Evolutionary conservation across 1,140 invertebrate species (phyloP), one percentile per base, ranked within the genome.

Genomic region (Neelides sp.): DNA sequence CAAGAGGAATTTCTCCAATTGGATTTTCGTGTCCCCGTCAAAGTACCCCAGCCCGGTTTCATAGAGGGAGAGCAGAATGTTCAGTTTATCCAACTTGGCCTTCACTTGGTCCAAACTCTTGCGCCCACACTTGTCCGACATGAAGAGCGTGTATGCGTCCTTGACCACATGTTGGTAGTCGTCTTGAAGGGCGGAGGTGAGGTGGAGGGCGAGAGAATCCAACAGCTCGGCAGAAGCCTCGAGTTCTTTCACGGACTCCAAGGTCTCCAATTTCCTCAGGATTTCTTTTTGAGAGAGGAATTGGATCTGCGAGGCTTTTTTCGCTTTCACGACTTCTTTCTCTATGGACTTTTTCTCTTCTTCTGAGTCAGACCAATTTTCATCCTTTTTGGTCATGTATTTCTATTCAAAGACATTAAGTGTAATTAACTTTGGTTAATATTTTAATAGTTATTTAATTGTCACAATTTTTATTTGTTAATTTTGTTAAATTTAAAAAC

Each of bases 201-300:
- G 49, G 44, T 27, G 48, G 42, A 23, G 68, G 65, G 52, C 75
- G 63, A 59, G 70, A 68, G 20, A 66, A 51, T 62, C 59, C 26
- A 68, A 44, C 24, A 71, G 55, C 50, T 75, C 71, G 28, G 68
- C 65, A 17, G 73, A 70, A 56, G 66, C 66, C 32, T 74, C 73
- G 4, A 75, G 59, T 5, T 59, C 48, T 24, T 81, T 70, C n/a
- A n/a, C n/a, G n/a, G n/a, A n/a, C 41, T 76, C 68, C 69, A 8
- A 92, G 71, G 59, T 78, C 68, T 36, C 75, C 2, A 57, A 23
- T 27, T 43, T 28, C 12, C 28, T 72, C 58, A 76, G 73, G 37
- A 94, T 72, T 62, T 89, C 82, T 24, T 78, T 71, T 1, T 75
- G 39, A 24, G 70, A 71, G 17, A 94, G 63, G 55, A 91, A 75